These are phyloP conservation scores for Urocitellus parryii DNA, from an alignment of 2,113 vertebrate species.

Conservation along the genomic window DNA sequence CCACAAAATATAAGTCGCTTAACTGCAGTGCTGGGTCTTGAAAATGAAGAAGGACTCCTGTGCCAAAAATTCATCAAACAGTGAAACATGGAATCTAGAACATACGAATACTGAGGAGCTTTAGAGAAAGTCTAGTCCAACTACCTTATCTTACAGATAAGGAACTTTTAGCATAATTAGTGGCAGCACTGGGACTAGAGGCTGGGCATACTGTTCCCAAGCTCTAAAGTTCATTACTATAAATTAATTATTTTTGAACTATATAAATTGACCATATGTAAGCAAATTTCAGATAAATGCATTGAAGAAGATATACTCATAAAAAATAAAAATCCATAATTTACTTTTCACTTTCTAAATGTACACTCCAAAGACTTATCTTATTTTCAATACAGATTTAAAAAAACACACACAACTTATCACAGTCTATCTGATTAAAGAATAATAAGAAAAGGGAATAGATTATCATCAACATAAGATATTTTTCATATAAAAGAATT, in stretches of 20 bases:
- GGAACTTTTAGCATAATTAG: background rate
- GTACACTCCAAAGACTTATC: background rate
- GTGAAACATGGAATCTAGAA: background rate
- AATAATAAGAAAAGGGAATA: background rate
- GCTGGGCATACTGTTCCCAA: background rate
- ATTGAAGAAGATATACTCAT: background rate
- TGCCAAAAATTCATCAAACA: background rate
- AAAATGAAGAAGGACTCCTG: conserved; percentile 97
- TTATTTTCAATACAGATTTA: conserved; percentile 13
- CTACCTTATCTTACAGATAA: background rate
- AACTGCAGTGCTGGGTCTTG: conserved; percentile 96
- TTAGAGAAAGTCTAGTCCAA: background rate
- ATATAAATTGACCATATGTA: background rate
- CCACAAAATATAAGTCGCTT: conserved; percentile 95
- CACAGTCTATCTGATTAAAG: background rate
- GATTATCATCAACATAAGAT: background rate
- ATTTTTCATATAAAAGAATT: conserved; percentile 12
- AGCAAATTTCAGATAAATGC: background rate
- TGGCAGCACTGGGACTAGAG: background rate
- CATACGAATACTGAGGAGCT: background rate
- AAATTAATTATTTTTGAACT: background rate
- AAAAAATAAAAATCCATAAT: conserved; percentile 12
- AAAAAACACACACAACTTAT: background rate
- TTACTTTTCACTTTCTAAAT: background rate
- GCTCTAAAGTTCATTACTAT: background rate